Base-by-base conservation (phyloP, 2,888 invertebrate species). In the Pyrocoelia pectoralis region DNA sequence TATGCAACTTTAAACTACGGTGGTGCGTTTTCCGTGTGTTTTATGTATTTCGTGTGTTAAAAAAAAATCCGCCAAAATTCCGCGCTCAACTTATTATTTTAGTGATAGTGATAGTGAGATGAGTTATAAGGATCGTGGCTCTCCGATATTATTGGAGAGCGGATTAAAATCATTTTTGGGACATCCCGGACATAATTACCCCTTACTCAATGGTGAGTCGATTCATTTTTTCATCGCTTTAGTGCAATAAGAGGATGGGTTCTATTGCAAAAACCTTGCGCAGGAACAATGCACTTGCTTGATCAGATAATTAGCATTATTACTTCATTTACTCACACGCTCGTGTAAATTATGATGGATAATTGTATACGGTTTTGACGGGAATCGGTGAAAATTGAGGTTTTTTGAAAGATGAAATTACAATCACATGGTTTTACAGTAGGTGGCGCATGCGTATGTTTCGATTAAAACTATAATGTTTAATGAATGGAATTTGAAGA, bases 101-200 rank as follows among this genome's bases (percentile, higher is more conserved):
- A 81, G 80, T 81, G 81, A 81, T 72, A 81, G 81, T 81, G 81
- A 81, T 72, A 85, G 86, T 88, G 89, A 88, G 87, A 93, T 93
- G 93, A 92, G 92, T 86, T 92, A 92, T 88, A 92, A 92, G 88
- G 92, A 92, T 87, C 90, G 91, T 85, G 79, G 77, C 76, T 93
- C 92, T 86, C 92, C 92, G 83, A 92, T 91, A 87, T 88, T 93
- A 83, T 89, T 92, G 86, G 92, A 93, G 87, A 91, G 90, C 86
- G 92, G 92, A 85, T 87, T 90, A 82, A 92, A 93, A 88, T 92
- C 92, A 79, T 89, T 92, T 84, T 89, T 93, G 82, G 89, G 89
- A 83, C 89, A 92, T 82, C 91, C 92, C 82, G 90, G 90, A 85
- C 89, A 90, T 83, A 89, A 90, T 83, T 90, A 88, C 84, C 90